phyloP scores from a whole-genome alignment of 2,797 vertebrate genomes.

The Echiichthys vipera region DNA sequence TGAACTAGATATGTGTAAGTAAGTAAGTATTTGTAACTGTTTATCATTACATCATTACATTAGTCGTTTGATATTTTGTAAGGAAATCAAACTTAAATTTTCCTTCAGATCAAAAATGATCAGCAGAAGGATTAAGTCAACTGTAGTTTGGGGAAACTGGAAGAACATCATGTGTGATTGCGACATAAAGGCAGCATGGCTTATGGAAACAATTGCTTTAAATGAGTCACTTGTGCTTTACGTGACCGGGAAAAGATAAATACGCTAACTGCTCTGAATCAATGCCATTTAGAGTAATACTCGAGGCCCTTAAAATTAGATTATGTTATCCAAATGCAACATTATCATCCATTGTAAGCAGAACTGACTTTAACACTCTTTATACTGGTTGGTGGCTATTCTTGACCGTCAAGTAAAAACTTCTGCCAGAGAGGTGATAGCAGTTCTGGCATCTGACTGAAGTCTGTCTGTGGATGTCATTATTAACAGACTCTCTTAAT shows the following conservation, averaged over 20 bases:
- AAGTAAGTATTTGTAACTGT: constrained; percentile 34
- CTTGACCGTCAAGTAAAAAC: constrained; percentile 17
- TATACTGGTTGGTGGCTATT: background rate
- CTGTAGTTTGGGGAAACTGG: constrained; percentile 7
- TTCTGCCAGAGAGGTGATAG: constrained; percentile 37
- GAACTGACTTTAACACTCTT: constrained; percentile 5
- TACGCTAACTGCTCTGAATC: constrained; percentile 2
- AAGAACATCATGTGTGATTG: constrained; percentile 20
- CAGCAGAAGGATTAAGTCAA: constrained; percentile 25
- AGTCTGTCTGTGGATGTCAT: constrained; percentile 50
- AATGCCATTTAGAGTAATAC: constrained; percentile 19
- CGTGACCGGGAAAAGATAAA: background rate
- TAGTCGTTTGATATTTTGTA: constrained; percentile 21
- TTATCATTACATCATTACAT: constrained; percentile 42
- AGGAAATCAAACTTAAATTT: constrained; percentile 21
- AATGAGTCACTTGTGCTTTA: constrained; percentile 21
- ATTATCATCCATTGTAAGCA: background rate
- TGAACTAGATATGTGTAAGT: constrained; percentile 33
- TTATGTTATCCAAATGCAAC: constrained; percentile 11
- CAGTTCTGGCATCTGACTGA: constrained; percentile 44
- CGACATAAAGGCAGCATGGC: constrained; percentile 2
- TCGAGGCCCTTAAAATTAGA: constrained; percentile 2
- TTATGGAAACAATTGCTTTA: constrained; percentile 45
- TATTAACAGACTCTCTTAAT: constrained; percentile 65
- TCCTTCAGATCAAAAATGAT: constrained; percentile 19